phyloP scores from a whole-genome alignment of 2,888 invertebrate genomes.

The Andrena minutula region DNA sequence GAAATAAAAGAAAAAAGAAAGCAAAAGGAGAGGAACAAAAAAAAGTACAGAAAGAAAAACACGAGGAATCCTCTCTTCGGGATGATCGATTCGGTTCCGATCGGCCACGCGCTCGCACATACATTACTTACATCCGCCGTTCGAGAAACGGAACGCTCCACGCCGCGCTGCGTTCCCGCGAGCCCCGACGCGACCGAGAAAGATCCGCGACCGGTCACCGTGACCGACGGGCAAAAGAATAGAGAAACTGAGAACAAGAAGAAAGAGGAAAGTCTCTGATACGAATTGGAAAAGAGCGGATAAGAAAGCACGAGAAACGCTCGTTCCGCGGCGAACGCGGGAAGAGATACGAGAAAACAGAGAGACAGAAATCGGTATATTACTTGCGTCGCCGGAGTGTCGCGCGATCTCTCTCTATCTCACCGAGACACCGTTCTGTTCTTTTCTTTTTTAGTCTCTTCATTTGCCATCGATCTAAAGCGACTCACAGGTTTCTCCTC shows the following conservation, averaged over 20 bases:
- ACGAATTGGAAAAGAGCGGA: background rate
- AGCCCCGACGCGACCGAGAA: background rate
- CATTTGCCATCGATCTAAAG: slow-evolving; percentile 28
- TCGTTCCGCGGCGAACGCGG: slow-evolving; percentile 1
- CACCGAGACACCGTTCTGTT: slow-evolving; percentile 56
- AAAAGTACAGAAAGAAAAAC: background rate
- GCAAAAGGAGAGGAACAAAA: slow-evolving; percentile 9
- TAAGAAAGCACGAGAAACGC: slow-evolving; percentile 19
- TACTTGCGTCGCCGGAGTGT: slow-evolving; percentile 20
- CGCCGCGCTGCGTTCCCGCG: slow-evolving; percentile 9
- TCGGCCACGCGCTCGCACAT: background rate
- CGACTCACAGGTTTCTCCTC: background rate
- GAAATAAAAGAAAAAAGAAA: background rate
- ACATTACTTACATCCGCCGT: background rate
- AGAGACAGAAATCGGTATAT: slow-evolving; percentile 45
- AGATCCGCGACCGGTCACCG: slow-evolving; percentile 15
- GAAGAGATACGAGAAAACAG: slow-evolving; percentile 5
- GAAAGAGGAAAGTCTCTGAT: slow-evolving; percentile 6
- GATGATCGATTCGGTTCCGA: slow-evolving; percentile 9
- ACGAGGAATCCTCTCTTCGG: slow-evolving; percentile 15
- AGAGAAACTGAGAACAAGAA: slow-evolving; percentile 4
- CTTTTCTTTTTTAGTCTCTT: slow-evolving; percentile 43
- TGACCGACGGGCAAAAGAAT: background rate
- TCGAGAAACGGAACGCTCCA: background rate
- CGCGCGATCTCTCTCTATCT: slow-evolving; percentile 45